Conservation (phyloP, 2,797 vertebrate genomes). For the Lepidocolaptes lacrymiger region DNA sequence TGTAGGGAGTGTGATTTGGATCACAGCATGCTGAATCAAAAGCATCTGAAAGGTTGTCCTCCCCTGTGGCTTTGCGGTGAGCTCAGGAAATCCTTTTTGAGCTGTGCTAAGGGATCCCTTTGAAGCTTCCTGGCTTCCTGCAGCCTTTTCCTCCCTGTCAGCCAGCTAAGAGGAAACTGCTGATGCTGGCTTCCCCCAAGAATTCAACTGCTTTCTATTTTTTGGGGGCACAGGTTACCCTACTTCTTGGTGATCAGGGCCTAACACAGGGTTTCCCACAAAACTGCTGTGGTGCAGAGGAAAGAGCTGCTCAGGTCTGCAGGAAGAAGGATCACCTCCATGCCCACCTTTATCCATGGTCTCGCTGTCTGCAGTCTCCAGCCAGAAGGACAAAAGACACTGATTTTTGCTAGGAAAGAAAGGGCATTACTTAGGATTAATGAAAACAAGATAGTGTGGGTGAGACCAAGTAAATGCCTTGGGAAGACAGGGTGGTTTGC, state of each 20-base stretch:
- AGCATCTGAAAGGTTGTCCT: conserved; percentile 30
- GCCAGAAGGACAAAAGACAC: neutral
- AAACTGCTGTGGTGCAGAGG: neutral
- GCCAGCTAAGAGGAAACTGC: neutral
- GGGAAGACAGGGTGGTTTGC: neutral
- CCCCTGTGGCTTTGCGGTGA: neutral
- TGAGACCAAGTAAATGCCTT: neutral
- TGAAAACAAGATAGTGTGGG: neutral
- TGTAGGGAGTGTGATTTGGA: neutral
- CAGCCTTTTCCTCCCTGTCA: neutral
- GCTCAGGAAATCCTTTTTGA: conserved; percentile 15
- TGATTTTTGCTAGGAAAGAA: neutral
- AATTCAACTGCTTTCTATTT: neutral
- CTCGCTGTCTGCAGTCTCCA: neutral
- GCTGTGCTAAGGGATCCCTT: conserved; percentile 20
- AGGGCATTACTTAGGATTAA: neutral
- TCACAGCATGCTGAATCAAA: neutral
- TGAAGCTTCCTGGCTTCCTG: conserved; percentile 13
- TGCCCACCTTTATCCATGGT: neutral
- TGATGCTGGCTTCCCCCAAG: neutral
- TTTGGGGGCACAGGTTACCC: neutral
- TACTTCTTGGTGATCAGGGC: neutral
- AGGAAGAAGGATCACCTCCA: neutral
- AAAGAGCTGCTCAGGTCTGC: neutral
- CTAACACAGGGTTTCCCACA: neutral